Evolutionary conservation across 2,113 vertebrate genomes (phyloP).

Genomic region (Typhlomys cinereus): DNA sequence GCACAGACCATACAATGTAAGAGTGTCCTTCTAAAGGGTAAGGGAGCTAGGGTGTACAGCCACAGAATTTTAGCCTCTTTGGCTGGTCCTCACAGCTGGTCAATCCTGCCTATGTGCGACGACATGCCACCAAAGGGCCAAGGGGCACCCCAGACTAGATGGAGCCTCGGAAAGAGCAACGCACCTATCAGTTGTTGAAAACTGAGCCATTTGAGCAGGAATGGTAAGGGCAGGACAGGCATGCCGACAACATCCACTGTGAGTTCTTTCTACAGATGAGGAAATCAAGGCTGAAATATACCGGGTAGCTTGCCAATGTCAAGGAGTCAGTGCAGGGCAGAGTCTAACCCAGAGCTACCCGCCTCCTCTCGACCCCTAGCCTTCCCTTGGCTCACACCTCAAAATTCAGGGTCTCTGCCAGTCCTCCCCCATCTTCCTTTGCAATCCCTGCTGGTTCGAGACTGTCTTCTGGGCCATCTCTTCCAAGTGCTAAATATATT

Average conservation of each 20-base stretch:
- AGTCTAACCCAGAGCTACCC: not conserved
- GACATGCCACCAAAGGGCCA: too few species aligned
- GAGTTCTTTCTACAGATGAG: not conserved
- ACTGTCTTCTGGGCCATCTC: not conserved
- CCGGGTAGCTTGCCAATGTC: not conserved
- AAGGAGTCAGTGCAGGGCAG: not conserved
- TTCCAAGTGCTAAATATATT: not conserved
- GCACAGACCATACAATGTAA: not conserved
- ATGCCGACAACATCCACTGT: fast-evolving
- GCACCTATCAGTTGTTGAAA: not conserved
- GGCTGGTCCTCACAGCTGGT: not conserved
- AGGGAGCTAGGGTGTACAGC: not conserved
- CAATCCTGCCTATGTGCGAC: not conserved
- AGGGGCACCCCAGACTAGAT: not conserved
- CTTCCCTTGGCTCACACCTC: not conserved
- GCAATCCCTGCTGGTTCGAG: not conserved
- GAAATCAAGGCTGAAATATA: not conserved
- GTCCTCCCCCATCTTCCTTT: not conserved
- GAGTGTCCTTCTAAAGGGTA: not conserved
- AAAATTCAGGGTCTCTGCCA: not conserved
- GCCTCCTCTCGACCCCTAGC: not conserved
- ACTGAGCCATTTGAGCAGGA: not conserved
- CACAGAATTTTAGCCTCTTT: not conserved
- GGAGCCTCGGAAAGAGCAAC: not conserved
- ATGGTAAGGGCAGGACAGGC: not conserved